phyloP scores from a whole-genome alignment of 2,888 invertebrate genomes.

The Drosophila longiperda region DNA sequence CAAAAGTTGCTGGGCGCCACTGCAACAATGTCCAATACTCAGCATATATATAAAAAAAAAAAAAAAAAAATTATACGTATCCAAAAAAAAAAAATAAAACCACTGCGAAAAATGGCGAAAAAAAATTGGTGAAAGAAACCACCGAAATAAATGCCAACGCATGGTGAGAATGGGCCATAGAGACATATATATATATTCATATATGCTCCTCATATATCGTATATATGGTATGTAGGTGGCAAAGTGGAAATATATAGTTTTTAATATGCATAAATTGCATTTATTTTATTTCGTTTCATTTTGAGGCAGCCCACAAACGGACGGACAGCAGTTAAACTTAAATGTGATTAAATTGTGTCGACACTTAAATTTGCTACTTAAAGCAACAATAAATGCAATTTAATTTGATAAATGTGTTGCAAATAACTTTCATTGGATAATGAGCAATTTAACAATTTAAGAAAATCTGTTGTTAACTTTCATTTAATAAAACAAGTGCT shows the following conservation, averaged over 20 bases:
- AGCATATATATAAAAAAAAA: conserved; percentile 16
- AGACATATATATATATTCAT: conserved; percentile 1
- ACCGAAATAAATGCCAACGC: conserved; percentile 43
- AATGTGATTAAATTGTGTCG: not conserved
- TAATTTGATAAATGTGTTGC: not conserved
- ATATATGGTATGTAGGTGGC: conserved; percentile 20
- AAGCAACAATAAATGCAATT: too few species aligned
- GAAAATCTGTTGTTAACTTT: too few species aligned
- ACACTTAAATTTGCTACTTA: conserved; percentile 12
- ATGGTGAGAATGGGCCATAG: conserved; percentile 21
- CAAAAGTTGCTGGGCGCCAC: conserved; percentile 49
- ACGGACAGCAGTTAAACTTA: conserved; percentile 13
- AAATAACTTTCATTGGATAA: not conserved
- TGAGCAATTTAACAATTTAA: not conserved
- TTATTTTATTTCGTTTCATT: conserved; percentile 53
- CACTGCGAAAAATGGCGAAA: not conserved
- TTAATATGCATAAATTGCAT: conserved; percentile 75
- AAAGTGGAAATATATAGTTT: conserved; percentile 53
- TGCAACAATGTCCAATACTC: conserved; percentile 58
- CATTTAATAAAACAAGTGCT: not conserved
- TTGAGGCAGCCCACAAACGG: conserved; percentile 25
- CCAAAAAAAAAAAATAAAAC: not conserved
- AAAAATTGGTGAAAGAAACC: conserved; percentile 2
- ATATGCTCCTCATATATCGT: not conserved
- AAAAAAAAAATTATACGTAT: conserved; percentile 34